These are phyloP conservation scores for Anhinga anhinga DNA, from an alignment of 2,113 vertebrate species.

Conservation along the genomic window DNA sequence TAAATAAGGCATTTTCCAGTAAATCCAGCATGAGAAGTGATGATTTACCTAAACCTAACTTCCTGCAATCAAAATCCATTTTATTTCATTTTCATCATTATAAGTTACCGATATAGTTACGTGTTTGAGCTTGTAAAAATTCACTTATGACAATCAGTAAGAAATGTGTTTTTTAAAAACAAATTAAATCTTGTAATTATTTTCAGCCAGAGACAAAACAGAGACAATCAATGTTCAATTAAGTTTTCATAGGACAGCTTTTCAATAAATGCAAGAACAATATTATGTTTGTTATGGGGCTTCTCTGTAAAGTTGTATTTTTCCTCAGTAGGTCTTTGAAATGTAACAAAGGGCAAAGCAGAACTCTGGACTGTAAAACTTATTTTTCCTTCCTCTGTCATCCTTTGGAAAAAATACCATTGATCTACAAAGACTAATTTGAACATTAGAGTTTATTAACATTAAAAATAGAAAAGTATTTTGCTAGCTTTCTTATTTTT, in stretches of 20 bases:
- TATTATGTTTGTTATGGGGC: background rate
- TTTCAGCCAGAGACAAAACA: background rate
- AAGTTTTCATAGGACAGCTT: background rate
- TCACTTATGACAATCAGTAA: background rate
- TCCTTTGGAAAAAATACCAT: background rate
- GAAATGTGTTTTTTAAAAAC: background rate
- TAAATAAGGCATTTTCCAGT: background rate
- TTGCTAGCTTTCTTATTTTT: background rate
- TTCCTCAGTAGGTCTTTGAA: background rate
- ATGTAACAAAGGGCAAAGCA: background rate
- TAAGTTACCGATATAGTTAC: fast-evolving
- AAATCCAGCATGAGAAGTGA: background rate
- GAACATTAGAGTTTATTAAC: background rate
- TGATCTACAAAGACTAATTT: background rate
- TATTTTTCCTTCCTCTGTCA: background rate
- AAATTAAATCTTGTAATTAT: background rate
- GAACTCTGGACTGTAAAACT: background rate
- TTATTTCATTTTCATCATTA: background rate
- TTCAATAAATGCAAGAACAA: background rate
- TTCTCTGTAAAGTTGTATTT: background rate
- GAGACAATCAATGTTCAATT: background rate
- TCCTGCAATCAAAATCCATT: background rate
- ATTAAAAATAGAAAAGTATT: background rate
- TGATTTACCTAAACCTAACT: background rate
- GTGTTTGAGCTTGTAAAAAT: background rate